Evolutionary conservation across 1,140 invertebrate genomes (phyloP).

Genomic region (Zaprionus inermis): DNA sequence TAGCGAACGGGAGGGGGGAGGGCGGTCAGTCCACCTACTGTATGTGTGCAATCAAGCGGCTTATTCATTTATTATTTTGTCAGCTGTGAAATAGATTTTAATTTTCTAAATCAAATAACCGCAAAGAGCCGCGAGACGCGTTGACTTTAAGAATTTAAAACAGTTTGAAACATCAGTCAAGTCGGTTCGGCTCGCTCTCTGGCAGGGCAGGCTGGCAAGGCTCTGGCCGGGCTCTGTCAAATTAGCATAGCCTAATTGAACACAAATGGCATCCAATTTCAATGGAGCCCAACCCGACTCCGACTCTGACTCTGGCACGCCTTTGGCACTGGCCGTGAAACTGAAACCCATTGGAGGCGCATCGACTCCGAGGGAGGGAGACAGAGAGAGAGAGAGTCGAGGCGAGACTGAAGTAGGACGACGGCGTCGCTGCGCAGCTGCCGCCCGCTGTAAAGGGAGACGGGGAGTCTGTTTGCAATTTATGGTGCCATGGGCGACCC

Average conservation of each 20-base stretch:
- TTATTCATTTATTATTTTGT: slow-evolving; percentile 71
- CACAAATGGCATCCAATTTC: slow-evolving; percentile 80
- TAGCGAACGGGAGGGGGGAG: not conserved
- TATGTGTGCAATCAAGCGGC: slow-evolving; percentile 33
- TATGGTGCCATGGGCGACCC: slow-evolving; percentile 68
- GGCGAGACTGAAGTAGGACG: not conserved
- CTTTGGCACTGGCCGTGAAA: slow-evolving; percentile 59
- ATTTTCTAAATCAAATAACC: slow-evolving; percentile 66
- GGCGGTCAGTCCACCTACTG: slow-evolving; percentile 2
- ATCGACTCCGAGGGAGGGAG: slow-evolving; percentile 14
- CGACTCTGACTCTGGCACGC: slow-evolving; percentile 15
- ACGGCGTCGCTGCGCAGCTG: not conserved
- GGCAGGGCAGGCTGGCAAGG: not conserved
- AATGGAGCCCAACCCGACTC: slow-evolving; percentile 48
- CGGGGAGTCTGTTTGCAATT: slow-evolving; percentile 70
- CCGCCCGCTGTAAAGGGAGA: slow-evolving; percentile 14
- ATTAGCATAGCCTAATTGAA: slow-evolving; percentile 82
- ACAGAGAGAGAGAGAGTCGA: not conserved
- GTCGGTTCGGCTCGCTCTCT: not conserved
- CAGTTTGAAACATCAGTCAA: slow-evolving; percentile 16
- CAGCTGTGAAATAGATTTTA: slow-evolving; percentile 68
- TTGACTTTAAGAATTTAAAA: slow-evolving; percentile 16
- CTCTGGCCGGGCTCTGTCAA: slow-evolving; percentile 49
- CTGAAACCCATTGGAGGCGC: slow-evolving; percentile 45
- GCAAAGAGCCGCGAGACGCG: not conserved